Conservation (phyloP, 2,113 vertebrate genomes). For the Microtus ochrogaster region DNA sequence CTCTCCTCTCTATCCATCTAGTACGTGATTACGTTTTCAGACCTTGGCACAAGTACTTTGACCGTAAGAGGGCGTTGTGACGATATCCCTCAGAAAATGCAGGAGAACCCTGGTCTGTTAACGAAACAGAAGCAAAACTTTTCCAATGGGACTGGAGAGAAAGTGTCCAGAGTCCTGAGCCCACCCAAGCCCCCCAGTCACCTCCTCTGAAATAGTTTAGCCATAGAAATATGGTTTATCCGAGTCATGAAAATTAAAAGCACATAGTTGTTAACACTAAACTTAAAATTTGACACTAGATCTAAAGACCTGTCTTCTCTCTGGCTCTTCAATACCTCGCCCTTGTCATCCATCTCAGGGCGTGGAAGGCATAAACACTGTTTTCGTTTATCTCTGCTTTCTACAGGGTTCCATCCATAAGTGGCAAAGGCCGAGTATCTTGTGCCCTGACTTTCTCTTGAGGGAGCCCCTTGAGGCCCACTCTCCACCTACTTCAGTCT, state of each 20-base stretch:
- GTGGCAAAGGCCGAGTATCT: background rate
- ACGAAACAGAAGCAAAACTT: conserved; percentile 5
- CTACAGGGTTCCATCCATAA: background rate
- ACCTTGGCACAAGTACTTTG: background rate
- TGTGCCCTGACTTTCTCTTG: background rate
- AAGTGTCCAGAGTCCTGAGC: background rate
- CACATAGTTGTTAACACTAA: background rate
- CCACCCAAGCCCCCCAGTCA: background rate
- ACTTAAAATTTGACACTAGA: background rate
- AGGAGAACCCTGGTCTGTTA: background rate
- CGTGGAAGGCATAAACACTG: background rate
- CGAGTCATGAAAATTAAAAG: background rate
- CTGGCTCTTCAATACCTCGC: background rate
- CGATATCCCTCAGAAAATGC: background rate
- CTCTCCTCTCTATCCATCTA: background rate
- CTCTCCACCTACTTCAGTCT: background rate
- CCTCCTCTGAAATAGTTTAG: conserved; percentile 21
- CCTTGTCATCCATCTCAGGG: background rate
- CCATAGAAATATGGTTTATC: background rate
- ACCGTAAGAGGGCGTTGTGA: background rate
- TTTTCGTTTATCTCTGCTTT: background rate
- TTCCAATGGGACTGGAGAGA: background rate
- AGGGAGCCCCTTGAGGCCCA: background rate
- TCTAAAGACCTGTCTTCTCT: background rate
- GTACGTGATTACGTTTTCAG: background rate